A percentile compares a stretch with the other conserved stretches of the same genome.
These are phyloP conservation scores for Pomacea canaliculata DNA, from an alignment of 2,888 invertebrate genomes.

Conservation along the genomic window DNA sequence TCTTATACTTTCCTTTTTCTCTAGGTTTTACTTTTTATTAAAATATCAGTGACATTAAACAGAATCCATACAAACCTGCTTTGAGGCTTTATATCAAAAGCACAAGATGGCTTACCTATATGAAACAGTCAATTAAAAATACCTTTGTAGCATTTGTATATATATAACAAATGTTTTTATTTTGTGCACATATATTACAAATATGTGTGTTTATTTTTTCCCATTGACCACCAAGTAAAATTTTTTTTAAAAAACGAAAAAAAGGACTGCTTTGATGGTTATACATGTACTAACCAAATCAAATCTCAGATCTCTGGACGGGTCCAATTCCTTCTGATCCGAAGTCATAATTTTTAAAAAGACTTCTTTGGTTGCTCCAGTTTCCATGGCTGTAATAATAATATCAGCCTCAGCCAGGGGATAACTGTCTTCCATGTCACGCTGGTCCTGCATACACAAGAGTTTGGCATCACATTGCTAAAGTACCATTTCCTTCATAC, in stretches of 20 bases:
- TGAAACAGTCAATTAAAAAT: background rate
- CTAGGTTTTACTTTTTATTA: no score
- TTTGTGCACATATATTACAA: no score
- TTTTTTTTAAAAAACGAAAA: no score
- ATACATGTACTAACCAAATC: background rate
- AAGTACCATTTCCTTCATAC: no score
- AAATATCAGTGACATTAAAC: no score
- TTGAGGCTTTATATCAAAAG: no score
- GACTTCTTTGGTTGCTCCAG: background rate
- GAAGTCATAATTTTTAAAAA: conserved; percentile 3
- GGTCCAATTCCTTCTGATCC: background rate
- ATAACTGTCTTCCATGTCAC: conserved; percentile 1
- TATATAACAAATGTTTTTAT: no score
- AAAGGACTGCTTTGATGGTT: background rate
- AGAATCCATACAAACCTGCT: no score
- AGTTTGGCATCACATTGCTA: no score
- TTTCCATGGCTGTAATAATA: background rate
- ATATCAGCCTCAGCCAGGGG: background rate
- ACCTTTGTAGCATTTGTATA: background rate
- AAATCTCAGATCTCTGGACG: background rate
- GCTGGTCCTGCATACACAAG: background rate
- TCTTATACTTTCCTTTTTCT: no score
- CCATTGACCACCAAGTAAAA: no score
- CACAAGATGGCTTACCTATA: background rate
- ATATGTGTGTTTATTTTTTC: no score